These are phyloP conservation scores for Pseudomyrmex cubaensis DNA, from an alignment of 1,140 invertebrate species.

Conservation along the genomic window DNA sequence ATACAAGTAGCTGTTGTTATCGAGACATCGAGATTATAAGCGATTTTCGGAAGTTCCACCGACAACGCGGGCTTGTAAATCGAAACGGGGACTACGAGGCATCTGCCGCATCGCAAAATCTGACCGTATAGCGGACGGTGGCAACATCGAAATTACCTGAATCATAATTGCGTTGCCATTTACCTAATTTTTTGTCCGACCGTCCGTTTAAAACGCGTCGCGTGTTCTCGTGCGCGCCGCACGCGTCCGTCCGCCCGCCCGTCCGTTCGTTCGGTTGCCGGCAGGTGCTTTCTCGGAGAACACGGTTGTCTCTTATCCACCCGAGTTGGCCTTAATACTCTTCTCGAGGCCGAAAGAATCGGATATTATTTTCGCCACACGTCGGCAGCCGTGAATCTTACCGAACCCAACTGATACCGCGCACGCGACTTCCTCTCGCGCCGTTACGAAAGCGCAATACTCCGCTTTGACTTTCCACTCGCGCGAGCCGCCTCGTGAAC, in stretches of 20 bases:
- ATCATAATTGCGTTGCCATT: conserved; percentile 72
- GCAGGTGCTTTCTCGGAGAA: conserved; percentile 58
- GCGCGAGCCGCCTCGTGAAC: not conserved
- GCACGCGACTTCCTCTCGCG: conserved; percentile 4
- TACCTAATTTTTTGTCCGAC: conserved; percentile 69
- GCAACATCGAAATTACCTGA: conserved; percentile 49
- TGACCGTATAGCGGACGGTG: conserved; percentile 21
- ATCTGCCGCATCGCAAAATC: conserved; percentile 61
- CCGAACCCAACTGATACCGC: not conserved
- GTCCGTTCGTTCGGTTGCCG: not conserved
- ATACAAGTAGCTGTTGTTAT: conserved; percentile 4
- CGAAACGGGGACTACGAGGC: conserved; percentile 12
- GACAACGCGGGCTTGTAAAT: not conserved
- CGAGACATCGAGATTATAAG: conserved; percentile 1
- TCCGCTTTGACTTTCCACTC: not conserved
- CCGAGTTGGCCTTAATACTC: conserved; percentile 55
- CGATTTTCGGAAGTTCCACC: conserved; percentile 21
- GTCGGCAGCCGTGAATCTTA: not conserved
- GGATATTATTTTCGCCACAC: not conserved
- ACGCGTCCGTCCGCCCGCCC: conserved; percentile 29
- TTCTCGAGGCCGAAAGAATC: not conserved
- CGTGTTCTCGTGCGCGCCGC: conserved; percentile 42
- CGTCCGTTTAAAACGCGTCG: conserved; percentile 58
- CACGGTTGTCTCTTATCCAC: conserved; percentile 28
- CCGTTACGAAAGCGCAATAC: not conserved